Conservation (phyloP, 2,797 vertebrate genomes). For the Cyclopterus lumpus region DNA sequence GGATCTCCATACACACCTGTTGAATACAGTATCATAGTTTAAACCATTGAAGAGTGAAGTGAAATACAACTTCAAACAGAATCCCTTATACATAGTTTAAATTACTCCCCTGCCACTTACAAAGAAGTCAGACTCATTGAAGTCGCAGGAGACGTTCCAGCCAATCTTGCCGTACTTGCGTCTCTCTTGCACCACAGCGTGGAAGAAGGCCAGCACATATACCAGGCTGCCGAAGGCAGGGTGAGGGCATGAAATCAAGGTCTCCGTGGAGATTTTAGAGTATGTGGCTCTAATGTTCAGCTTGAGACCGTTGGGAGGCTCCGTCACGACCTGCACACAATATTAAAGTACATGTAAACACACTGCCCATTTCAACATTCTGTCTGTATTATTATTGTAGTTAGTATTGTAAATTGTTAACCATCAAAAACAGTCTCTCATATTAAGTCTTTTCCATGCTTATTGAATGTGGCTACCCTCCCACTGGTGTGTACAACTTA, state of each 20-base stretch:
- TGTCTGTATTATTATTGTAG: background rate
- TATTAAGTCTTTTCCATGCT: background rate
- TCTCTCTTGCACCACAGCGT: conserved; percentile 96
- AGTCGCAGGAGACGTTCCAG: conserved; percentile 96
- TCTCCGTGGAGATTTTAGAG: conserved; percentile 89
- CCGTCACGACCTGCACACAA: conserved; percentile 91
- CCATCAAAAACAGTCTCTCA: background rate
- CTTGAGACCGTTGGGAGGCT: conserved; percentile 96
- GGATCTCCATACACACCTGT: conserved; percentile 97
- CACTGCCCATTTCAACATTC: background rate
- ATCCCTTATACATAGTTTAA: background rate
- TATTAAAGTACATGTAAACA: conserved; percentile 18
- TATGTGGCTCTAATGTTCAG: conserved; percentile 95
- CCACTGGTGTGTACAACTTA: background rate
- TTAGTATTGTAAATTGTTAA: background rate
- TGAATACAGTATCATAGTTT: conserved; percentile 28
- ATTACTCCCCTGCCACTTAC: conserved; percentile 69
- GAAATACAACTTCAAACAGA: background rate
- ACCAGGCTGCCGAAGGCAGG: conserved; percentile 90
- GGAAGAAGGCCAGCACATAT: conserved; percentile 94
- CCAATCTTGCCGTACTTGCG: conserved; percentile 97
- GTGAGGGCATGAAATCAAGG: conserved; percentile 88
- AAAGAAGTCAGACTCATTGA: conserved; percentile 97
- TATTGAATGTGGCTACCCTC: background rate
- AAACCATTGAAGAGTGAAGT: conserved; percentile 14